Percentiles rank a stretch among this genome's conserved stretches.
Conservation (phyloP, 2,888 invertebrate genomes). For the Caenorhabditis auriculariae region DNA sequence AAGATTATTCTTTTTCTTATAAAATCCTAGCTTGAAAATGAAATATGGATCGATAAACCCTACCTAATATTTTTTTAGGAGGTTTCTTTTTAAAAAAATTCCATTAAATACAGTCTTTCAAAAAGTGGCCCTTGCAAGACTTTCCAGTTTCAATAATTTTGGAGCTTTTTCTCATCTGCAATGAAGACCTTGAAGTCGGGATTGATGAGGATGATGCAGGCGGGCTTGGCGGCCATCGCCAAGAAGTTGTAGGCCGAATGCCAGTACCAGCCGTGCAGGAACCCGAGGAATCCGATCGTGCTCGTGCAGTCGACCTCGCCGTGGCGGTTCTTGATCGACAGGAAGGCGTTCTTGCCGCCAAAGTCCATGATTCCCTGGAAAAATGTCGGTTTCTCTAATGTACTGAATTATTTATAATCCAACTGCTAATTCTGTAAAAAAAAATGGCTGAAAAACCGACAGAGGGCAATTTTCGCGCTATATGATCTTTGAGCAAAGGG, state of each 20-base stretch:
- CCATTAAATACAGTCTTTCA: background rate
- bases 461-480: no score
- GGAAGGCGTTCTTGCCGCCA: constrained; percentile 24
- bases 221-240: constrained; percentile 21
- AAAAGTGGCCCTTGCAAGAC: background rate
- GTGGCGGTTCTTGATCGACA: constrained; percentile 19
- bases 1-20: no score
- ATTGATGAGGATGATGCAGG: constrained; percentile 18
- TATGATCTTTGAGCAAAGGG: no score
- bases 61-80: no score
- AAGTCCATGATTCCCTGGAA: constrained; percentile 17
- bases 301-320: constrained; percentile 24
- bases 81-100: no score
- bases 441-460: no score
- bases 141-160: background rate
- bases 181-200: constrained; percentile 22
- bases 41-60: no score
- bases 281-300: constrained; percentile 33
- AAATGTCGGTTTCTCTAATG: no score
- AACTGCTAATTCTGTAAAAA: no score
- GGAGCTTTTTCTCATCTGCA: background rate
- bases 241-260: constrained; percentile 29
- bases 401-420: background rate
- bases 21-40: no score
- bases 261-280: constrained; percentile 34